phyloP scores from a whole-genome alignment of 2,113 vertebrate species.

The Caranx melampygus region DNA sequence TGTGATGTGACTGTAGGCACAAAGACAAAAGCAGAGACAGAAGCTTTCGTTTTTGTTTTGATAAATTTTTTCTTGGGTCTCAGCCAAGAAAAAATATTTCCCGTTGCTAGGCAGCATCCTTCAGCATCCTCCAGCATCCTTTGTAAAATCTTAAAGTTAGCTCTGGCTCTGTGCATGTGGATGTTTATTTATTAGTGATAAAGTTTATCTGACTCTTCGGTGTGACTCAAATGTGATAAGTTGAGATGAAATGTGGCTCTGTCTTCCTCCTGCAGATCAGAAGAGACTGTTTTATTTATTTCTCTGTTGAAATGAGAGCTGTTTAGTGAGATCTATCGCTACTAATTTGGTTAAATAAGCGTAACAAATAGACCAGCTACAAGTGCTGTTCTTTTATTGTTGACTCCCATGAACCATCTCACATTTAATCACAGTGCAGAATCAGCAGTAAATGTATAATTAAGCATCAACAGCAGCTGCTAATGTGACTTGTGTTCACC shows the following conservation, averaged over 20 bases:
- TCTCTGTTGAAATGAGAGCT: conserved; percentile 14
- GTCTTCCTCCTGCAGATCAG: not conserved
- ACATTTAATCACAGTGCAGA: conserved; percentile 17
- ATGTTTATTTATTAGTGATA: conserved; percentile 17
- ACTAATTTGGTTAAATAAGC: conserved; percentile 31
- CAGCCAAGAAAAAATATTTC: conserved; percentile 23
- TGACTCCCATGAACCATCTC: not conserved
- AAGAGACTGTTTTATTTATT: not conserved
- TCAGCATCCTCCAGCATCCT: conserved; percentile 45
- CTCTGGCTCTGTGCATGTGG: conserved; percentile 20
- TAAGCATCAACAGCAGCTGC: conserved; percentile 24
- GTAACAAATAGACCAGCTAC: conserved; percentile 4
- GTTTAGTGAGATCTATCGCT: not conserved
- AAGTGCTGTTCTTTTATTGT: conserved; percentile 6
- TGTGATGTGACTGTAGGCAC: conserved; percentile 18
- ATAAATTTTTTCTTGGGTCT: conserved; percentile 40
- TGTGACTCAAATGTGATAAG: conserved; percentile 3
- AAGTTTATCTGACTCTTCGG: not conserved
- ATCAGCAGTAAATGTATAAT: conserved; percentile 27
- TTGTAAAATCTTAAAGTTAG: conserved; percentile 37
- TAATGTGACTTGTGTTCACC: conserved; percentile 31
- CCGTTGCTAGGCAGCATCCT: conserved; percentile 60
- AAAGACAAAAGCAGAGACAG: conserved; percentile 30
- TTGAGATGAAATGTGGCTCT: not conserved
- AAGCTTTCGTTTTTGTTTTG: conserved; percentile 50